A percentile compares a stretch with the other conserved stretches of the same genome.
Conservation (phyloP, 2,797 vertebrate genomes). For the Botia kubotai region DNA sequence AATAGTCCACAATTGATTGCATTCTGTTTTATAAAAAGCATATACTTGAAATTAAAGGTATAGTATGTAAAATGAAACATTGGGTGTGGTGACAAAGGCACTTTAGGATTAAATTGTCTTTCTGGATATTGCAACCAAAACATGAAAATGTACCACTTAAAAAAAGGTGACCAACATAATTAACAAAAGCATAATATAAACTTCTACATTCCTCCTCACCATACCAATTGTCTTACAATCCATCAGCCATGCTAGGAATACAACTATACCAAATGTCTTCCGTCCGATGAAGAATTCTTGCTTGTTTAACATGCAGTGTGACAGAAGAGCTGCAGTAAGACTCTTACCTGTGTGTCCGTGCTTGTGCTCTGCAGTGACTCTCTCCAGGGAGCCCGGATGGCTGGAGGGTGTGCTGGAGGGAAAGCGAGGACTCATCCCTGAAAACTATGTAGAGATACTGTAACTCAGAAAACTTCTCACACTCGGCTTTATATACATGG, state of each 20-base stretch:
- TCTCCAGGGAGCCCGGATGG: conserved; percentile 97
- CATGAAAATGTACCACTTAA: too few relatives aligned
- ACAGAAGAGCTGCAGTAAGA: conserved; percentile 28
- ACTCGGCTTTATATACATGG: conserved; percentile 80
- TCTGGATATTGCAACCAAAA: too few relatives aligned
- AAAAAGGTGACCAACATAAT: not conserved
- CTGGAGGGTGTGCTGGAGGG: conserved; percentile 95
- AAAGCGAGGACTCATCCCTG: conserved; percentile 94
- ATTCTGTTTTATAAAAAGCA: too few relatives aligned
- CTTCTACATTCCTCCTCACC: not conserved
- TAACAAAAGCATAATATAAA: not conserved
- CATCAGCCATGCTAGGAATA: not conserved
- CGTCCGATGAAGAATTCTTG: conserved; percentile 2
- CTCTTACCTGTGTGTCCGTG: conserved; percentile 53
- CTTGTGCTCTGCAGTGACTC: conserved; percentile 81
- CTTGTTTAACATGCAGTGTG: conserved; percentile 33
- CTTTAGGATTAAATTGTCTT: too few relatives aligned
- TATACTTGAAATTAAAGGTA: too few relatives aligned
- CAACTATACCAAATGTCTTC: not conserved
- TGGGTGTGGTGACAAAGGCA: too few relatives aligned
- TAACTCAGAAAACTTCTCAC: conserved; percentile 66
- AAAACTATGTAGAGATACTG: conserved; percentile 96
- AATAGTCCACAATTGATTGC: too few relatives aligned
- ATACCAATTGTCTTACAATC: not conserved
- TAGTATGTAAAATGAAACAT: too few relatives aligned